These are phyloP conservation scores for Cheilosia urbana DNA, from an alignment of 2,888 invertebrate species.

Conservation along the genomic window DNA sequence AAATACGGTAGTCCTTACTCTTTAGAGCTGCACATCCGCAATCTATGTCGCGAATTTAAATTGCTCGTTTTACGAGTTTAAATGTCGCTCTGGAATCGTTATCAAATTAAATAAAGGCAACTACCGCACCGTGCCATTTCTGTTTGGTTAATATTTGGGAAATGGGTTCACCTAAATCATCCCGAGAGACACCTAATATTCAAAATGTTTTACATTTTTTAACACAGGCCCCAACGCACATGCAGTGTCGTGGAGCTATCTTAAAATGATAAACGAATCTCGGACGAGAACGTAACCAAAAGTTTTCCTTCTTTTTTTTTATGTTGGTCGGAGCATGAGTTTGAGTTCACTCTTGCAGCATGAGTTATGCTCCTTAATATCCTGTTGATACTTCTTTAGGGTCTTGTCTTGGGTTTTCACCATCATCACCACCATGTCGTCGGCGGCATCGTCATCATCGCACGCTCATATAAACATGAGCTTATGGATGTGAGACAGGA, in stretches of 20 bases:
- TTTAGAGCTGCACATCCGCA: not conserved
- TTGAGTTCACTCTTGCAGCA: constrained; percentile 26
- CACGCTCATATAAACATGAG: constrained; percentile 63
- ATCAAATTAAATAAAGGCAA: not conserved
- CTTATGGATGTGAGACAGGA: constrained; percentile 49
- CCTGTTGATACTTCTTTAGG: constrained; percentile 69
- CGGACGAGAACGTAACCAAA: constrained; percentile 41
- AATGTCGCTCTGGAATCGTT: not conserved
- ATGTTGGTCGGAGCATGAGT: constrained; percentile 26
- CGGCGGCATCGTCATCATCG: constrained; percentile 40
- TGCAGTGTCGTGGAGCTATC: constrained; percentile 38
- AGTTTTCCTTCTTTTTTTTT: constrained; percentile 18
- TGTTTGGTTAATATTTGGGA: constrained; percentile 22
- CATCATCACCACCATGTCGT: constrained; percentile 60
- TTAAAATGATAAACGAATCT: constrained; percentile 67
- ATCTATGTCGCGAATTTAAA: not conserved
- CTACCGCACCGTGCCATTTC: too few species aligned
- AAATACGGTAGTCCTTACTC: not conserved
- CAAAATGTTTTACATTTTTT: constrained; percentile 49
- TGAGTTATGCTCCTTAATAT: constrained; percentile 71
- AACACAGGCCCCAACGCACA: constrained; percentile 11
- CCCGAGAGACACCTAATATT: constrained; percentile 13
- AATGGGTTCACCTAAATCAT: constrained; percentile 43
- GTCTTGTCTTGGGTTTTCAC: constrained; percentile 66
- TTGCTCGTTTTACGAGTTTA: not conserved